Evolutionary conservation across 2,113 vertebrate species (phyloP).

Genomic region (Misgurnus mizolepis): DNA sequence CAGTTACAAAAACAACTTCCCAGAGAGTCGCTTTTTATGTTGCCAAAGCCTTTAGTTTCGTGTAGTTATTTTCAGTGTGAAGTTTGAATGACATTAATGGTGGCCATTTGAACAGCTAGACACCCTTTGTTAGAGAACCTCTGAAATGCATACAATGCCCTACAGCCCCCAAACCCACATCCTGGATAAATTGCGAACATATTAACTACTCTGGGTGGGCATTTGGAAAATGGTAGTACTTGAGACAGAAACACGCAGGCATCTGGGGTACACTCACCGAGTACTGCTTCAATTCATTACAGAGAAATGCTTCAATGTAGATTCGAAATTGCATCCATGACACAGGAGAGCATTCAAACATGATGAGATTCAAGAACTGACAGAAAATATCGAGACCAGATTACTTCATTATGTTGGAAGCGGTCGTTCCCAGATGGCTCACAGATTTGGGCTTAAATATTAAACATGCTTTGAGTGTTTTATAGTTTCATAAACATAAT

Average conservation of each 20-base stretch:
- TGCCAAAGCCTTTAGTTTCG: not conserved
- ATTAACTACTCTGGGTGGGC: not conserved
- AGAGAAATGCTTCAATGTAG: not conserved
- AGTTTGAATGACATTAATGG: conserved; percentile 9
- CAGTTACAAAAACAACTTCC: not conserved
- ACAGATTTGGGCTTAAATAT: not conserved
- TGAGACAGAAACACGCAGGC: not conserved
- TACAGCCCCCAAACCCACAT: not conserved
- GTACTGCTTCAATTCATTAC: conserved; percentile 24
- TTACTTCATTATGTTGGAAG: conserved; percentile 18
- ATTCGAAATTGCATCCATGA: conserved; percentile 14
- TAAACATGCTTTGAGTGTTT: conserved; percentile 8
- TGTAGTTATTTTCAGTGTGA: not conserved
- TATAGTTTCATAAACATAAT: not conserved
- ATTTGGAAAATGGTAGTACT: not conserved
- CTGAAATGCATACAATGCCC: not conserved
- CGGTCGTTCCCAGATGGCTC: not conserved
- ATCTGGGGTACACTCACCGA: not conserved
- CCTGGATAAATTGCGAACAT: not conserved
- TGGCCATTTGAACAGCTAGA: not conserved
- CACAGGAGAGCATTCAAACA: not conserved
- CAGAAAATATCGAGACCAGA: not conserved
- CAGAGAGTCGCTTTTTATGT: not conserved
- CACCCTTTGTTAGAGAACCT: not conserved
- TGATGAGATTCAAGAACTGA: conserved; percentile 2